A percentile compares a stretch with the other conserved stretches of the same genome.
Conservation (phyloP, 1,140 invertebrate genomes). For the Leptonema lineaticorne region DNA sequence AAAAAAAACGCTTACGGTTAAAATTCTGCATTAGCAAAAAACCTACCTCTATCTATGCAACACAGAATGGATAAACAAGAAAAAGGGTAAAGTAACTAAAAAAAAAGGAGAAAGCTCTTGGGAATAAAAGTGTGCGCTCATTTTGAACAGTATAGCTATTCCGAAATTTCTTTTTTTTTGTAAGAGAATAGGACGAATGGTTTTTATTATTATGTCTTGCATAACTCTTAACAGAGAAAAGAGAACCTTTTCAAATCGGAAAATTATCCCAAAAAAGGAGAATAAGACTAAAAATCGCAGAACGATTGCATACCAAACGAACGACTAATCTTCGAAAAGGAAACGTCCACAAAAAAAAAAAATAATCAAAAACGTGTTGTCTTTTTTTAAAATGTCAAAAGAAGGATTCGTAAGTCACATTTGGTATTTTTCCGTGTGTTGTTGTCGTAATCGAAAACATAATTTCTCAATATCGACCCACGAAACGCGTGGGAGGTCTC, state of each 20-base stretch:
- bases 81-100: constrained; percentile 19
- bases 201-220: no score
- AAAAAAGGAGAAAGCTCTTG: constrained; percentile 11
- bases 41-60: neutral
- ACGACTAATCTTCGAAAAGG: no score
- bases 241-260: no score
- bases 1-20: constrained; percentile 11
- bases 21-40: constrained; percentile 5
- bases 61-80: constrained; percentile 17
- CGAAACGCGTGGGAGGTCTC: constrained; percentile 4
- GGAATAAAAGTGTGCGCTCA: constrained; percentile 7
- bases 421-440: constrained; percentile 3
- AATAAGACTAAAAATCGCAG: no score
- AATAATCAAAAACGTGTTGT: no score
- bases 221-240: no score
- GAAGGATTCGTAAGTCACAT: neutral
- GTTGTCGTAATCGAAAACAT: neutral
- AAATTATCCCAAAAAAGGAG: no score
- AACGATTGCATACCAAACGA: no score
- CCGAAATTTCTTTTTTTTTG: neutral
- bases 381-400: neutral
- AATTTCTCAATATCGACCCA: constrained; percentile 11
- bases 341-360: no score
- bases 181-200: no score
- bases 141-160: constrained; percentile 3